Percentiles rank a stretch among this genome's conserved stretches.
Evolutionary conservation across 2,113 vertebrate species (phyloP).

Genomic region (Lucifuga dentata): DNA sequence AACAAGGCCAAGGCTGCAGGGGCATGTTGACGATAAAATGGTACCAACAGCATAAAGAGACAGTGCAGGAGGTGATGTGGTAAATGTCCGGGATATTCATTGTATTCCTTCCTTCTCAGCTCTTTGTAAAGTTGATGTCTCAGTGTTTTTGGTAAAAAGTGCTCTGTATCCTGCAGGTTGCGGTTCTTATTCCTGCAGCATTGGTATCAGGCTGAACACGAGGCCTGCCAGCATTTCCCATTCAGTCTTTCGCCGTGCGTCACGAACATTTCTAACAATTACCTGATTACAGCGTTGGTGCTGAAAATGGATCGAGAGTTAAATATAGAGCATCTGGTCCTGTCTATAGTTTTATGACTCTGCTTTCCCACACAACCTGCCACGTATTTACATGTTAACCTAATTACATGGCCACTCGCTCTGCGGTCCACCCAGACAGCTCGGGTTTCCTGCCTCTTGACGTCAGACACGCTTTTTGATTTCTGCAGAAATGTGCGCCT

Average conservation of each 20-base stretch:
- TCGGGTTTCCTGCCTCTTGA: slow-evolving; percentile 81
- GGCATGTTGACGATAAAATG: too few relatives aligned
- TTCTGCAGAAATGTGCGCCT: slow-evolving; percentile 42
- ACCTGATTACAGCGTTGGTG: slow-evolving; percentile 76
- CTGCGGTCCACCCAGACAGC: slow-evolving; percentile 77
- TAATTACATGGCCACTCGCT: slow-evolving; percentile 81
- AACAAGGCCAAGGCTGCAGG: too few relatives aligned
- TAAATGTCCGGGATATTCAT: too few relatives aligned
- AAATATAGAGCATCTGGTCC: slow-evolving; percentile 82
- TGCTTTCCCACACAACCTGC: slow-evolving; percentile 78
- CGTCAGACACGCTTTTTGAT: slow-evolving; percentile 76
- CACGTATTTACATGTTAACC: slow-evolving; percentile 80
- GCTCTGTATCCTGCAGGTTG: slow-evolving; percentile 1
- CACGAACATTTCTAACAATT: slow-evolving; percentile 77
- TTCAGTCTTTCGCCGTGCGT: slow-evolving; percentile 58
- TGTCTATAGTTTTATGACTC: slow-evolving; percentile 74
- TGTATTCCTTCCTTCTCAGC: too few relatives aligned
- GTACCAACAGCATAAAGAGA: too few relatives aligned
- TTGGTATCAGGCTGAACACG: slow-evolving; percentile 38
- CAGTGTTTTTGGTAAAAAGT: not conserved
- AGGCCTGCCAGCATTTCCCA: slow-evolving; percentile 50
- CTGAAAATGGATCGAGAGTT: slow-evolving; percentile 74
- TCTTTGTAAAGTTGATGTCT: too few relatives aligned
- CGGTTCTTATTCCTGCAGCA: slow-evolving; percentile 15
- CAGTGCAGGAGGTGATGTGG: too few relatives aligned